These are phyloP conservation scores for Ahaetulla prasina DNA, from an alignment of 2,113 vertebrate species.

Conservation along the genomic window DNA sequence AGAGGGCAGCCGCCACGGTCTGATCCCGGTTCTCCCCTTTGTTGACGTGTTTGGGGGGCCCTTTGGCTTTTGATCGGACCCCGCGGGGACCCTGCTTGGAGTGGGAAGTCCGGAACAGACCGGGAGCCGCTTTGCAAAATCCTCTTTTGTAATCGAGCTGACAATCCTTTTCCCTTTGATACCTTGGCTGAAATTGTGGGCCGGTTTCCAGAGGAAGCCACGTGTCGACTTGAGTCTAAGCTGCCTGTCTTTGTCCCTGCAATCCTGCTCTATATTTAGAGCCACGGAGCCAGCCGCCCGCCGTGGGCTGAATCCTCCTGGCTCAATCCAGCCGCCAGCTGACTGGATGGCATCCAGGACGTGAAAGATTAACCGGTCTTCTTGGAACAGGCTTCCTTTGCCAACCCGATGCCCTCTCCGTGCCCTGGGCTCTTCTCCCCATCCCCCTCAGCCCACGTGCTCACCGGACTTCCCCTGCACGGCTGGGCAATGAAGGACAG, in stretches of 20 bases:
- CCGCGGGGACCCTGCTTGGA: rapidly evolving
- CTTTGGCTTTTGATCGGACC: not conserved
- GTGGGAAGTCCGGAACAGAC: not conserved
- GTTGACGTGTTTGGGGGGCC: not conserved
- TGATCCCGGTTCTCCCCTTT: not conserved
- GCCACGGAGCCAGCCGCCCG: not conserved
- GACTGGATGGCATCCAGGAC: not conserved
- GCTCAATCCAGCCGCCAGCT: not conserved
- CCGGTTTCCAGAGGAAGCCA: not conserved
- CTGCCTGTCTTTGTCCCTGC: not conserved
- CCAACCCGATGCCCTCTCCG: not conserved
- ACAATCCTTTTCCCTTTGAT: not conserved
- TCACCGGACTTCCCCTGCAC: not conserved
- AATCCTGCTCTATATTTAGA: not conserved
- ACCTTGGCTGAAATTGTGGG: not conserved
- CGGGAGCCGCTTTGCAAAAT: no score
- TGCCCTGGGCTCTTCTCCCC: not conserved
- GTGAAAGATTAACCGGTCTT: not conserved
- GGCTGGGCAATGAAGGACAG: not conserved
- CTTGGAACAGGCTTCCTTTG: not conserved
- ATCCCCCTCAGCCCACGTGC: not conserved
- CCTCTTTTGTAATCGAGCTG: not conserved
- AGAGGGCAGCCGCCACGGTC: not conserved
- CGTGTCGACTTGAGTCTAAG: not conserved
- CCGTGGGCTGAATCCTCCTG: not conserved